Conservation (phyloP, 2,797 vertebrate genomes). For the Hirundo rustica region DNA sequence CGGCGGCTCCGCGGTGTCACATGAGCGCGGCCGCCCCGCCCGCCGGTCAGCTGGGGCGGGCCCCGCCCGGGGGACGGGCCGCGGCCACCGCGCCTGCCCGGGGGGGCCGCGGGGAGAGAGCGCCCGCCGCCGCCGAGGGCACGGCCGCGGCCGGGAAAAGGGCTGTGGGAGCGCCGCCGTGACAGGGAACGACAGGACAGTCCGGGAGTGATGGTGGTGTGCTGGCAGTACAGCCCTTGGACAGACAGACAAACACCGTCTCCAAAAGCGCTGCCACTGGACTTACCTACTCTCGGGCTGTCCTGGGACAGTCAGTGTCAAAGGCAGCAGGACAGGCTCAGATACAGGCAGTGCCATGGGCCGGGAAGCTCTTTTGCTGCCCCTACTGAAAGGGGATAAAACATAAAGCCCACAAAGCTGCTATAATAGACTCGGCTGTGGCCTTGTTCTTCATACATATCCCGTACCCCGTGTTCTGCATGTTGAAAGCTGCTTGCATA, state of each 20-base stretch:
- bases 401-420: not conserved
- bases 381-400: not conserved
- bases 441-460: not conserved
- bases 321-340: not conserved
- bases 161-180: fast-evolving
- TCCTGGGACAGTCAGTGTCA: not conserved
- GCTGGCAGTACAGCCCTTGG: not conserved
- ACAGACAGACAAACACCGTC: not conserved
- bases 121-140: too few relatives aligned
- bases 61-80: not conserved
- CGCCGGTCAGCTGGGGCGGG: not conserved
- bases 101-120: not conserved
- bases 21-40: not conserved
- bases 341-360: not conserved
- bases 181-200: fast-evolving
- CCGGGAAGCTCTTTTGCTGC: not conserved
- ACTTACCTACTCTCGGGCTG: not conserved
- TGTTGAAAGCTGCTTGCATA: not conserved
- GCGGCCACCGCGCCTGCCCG: not conserved
- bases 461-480: fast-evolving
- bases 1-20: not conserved
- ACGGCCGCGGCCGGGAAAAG: not conserved
- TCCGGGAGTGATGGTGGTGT: not conserved
- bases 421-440: not conserved
- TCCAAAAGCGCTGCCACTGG: not conserved